Evolutionary conservation across 2,797 vertebrate species (phyloP).

Genomic region (Tragopan temminckii): DNA sequence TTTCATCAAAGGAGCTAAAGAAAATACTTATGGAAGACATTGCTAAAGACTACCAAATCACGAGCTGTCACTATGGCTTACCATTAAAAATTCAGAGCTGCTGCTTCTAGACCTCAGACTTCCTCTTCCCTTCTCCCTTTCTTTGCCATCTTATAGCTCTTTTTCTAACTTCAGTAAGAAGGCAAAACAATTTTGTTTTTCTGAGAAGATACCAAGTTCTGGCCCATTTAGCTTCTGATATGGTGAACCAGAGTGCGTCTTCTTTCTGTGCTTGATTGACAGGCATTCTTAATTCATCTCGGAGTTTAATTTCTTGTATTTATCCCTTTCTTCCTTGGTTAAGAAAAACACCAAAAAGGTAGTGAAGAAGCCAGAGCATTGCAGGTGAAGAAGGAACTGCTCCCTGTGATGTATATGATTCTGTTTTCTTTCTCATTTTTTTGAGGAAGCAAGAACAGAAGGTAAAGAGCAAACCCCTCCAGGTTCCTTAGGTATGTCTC

Average conservation of each 20-base stretch:
- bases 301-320: not conserved
- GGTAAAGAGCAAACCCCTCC: not conserved
- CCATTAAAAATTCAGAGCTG: not conserved
- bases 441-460: not conserved
- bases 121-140: not conserved
- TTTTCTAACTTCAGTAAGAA: not conserved
- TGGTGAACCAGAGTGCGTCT: not conserved
- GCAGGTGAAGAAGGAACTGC: not conserved
- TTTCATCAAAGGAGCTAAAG: not conserved
- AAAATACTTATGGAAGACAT: not conserved
- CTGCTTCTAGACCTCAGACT: not conserved
- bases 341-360: not conserved
- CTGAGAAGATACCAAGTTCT: not conserved
- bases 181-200: not conserved
- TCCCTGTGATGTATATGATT: accelerated
- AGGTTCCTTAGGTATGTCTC: not conserved
- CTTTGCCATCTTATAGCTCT: not conserved
- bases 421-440: not conserved
- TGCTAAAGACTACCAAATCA: not conserved
- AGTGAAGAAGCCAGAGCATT: not conserved
- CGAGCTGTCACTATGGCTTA: not conserved
- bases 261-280: not conserved
- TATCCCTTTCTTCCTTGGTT: not conserved
- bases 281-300: not conserved
- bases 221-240: not conserved